Evolutionary conservation across 2,113 vertebrate species (phyloP).

Genomic region (Catagonus wagneri): DNA sequence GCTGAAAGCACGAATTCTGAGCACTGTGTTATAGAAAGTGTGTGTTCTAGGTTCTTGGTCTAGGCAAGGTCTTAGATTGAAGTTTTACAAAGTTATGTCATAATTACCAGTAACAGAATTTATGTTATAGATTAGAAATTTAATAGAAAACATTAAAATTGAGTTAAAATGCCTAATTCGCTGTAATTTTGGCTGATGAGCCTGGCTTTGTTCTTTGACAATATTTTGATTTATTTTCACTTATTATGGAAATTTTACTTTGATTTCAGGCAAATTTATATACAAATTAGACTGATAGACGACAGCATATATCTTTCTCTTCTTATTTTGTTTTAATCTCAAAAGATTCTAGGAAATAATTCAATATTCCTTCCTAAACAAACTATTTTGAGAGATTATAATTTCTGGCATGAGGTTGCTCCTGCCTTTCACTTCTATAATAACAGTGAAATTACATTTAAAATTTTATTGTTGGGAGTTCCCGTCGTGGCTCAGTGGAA

Average conservation of each 20-base stretch:
- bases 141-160: background rate
- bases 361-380: conserved; percentile 4
- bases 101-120: background rate
- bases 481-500: too few relatives aligned
- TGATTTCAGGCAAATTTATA: conserved; percentile 58
- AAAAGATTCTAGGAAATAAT: conserved; percentile 22
- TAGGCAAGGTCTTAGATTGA: background rate
- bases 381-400: conserved; percentile 3
- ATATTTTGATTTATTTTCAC: conserved; percentile 45
- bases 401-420: background rate
- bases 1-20: conserved; percentile 73
- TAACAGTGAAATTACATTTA: background rate
- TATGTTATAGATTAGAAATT: background rate
- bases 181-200: conserved; percentile 4
- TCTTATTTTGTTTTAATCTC: background rate
- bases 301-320: background rate
- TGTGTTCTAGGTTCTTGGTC: background rate
- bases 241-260: conserved; percentile 65
- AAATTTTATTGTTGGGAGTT: background rate
- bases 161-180: conserved; percentile 19
- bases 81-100: conserved; percentile 1
- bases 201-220: conserved; percentile 13
- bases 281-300: conserved; percentile 12
- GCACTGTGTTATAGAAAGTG: background rate
- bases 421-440: background rate